Conservation (phyloP, 1,140 invertebrate genomes). For the Helicorthomorpha holstii region DNA sequence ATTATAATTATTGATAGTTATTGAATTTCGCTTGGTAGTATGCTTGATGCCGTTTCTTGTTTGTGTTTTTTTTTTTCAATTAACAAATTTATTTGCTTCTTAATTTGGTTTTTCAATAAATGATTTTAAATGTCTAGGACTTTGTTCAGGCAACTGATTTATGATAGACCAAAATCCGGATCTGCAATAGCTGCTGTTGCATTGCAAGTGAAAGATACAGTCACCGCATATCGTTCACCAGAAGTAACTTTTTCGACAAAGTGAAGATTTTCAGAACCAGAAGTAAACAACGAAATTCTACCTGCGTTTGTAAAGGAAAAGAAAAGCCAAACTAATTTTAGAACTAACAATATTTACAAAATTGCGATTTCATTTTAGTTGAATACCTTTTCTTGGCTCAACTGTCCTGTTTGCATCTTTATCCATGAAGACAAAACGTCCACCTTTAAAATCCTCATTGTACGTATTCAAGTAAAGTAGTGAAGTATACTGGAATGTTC, state of each 20-base stretch:
- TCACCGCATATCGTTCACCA: slow-evolving; percentile 58
- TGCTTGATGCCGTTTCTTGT: no score
- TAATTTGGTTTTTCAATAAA: no score
- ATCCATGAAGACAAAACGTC: slow-evolving; percentile 66
- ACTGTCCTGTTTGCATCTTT: slow-evolving; percentile 42
- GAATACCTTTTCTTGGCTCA: slow-evolving; percentile 49
- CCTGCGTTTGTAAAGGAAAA: slow-evolving; percentile 25
- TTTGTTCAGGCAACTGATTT: no score
- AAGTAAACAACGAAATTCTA: slow-evolving; percentile 65
- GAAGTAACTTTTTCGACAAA: slow-evolving; percentile 58
- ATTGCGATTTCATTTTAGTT: slow-evolving; percentile 6
- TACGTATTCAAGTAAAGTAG: slow-evolving; percentile 61
- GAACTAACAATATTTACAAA: neutral
- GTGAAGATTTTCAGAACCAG: slow-evolving; percentile 67
- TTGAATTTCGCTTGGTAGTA: no score
- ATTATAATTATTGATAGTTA: no score
- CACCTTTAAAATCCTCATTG: slow-evolving; percentile 55
- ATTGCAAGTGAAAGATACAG: slow-evolving; percentile 72
- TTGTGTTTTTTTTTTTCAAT: no score
- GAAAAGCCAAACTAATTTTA: neutral
- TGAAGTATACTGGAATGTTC: slow-evolving; percentile 69
- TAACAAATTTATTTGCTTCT: no score
- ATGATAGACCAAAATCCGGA: no score
- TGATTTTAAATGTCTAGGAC: no score
- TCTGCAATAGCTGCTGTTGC: no score